phyloP scores from a whole-genome alignment of 2,113 vertebrate genomes.

The Esox niger region DNA sequence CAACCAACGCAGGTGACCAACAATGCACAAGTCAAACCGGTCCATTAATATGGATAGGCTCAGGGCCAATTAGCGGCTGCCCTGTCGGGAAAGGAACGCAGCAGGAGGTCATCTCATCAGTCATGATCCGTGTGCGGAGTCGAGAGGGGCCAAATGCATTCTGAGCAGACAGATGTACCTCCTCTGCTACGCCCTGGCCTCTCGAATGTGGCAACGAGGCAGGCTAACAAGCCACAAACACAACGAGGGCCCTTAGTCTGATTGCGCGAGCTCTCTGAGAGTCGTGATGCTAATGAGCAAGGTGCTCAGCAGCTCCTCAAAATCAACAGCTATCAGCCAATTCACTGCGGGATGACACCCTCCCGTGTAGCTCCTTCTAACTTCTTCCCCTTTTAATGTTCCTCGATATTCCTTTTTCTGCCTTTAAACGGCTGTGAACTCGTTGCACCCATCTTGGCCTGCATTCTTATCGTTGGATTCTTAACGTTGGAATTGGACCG shows the following conservation, averaged over 20 bases:
- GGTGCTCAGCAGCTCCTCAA: constrained; percentile 20
- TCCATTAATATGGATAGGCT: background rate
- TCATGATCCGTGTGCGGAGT: constrained; percentile 2
- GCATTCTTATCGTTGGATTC: background rate
- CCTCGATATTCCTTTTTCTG: background rate
- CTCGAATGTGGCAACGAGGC: constrained; percentile 26
- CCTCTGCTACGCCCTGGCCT: background rate
- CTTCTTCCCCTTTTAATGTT: background rate
- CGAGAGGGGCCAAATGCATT: constrained; percentile 2
- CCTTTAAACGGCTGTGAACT: background rate
- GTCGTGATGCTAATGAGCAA: constrained; percentile 27
- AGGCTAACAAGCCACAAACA: constrained; percentile 48
- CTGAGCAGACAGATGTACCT: constrained; percentile 14
- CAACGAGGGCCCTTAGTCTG: constrained; percentile 25
- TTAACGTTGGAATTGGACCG: background rate
- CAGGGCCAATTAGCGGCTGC: background rate
- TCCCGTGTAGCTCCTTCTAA: background rate
- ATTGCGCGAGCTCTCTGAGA: too few species aligned
- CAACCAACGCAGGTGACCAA: background rate
- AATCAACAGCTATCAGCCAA: constrained; percentile 33
- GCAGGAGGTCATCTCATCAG: constrained; percentile 44
- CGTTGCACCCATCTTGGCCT: background rate
- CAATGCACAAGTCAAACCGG: background rate
- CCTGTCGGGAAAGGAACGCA: background rate
- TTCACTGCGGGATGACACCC: background rate